A percentile compares a stretch with the other conserved stretches of the same genome.
Evolutionary conservation across 2,888 invertebrate species (phyloP).

Genomic region (Smittia sp.): DNA sequence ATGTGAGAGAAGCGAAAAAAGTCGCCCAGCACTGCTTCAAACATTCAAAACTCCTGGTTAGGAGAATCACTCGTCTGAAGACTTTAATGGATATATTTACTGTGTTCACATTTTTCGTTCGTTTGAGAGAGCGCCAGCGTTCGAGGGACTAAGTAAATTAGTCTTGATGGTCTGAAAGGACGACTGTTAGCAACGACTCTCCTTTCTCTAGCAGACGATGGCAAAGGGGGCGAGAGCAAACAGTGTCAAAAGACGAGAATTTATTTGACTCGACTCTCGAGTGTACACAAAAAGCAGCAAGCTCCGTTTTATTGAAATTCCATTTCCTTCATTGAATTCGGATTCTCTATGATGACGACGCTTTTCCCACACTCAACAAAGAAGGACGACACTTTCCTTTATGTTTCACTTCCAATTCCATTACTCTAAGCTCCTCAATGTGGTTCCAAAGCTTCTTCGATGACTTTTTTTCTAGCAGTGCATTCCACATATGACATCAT

Average conservation of each 20-base stretch:
- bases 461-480: not conserved
- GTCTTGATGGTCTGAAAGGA: not conserved
- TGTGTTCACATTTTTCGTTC: not conserved
- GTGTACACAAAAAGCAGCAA: not conserved
- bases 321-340: constrained; percentile 20
- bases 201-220: not conserved
- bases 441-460: not conserved
- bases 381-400: not conserved
- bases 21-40: too few relatives aligned
- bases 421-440: constrained; percentile 13
- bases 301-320: constrained; percentile 1
- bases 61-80: not conserved
- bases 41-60: not conserved
- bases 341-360: not conserved
- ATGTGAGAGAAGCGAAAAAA: too few relatives aligned
- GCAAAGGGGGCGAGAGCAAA: not conserved
- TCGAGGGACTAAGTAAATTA: constrained; percentile 17
- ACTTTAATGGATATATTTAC: constrained; percentile 15
- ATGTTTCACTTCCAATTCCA: constrained; percentile 16
- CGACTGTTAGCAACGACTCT: not conserved
- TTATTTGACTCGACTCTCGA: not conserved
- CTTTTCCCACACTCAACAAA: not conserved
- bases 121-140: not conserved
- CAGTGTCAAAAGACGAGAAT: constrained; percentile 15
- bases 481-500: not conserved